Evolutionary conservation across 2,888 invertebrate genomes (phyloP).

Genomic region (Athripsodes cinereus): DNA sequence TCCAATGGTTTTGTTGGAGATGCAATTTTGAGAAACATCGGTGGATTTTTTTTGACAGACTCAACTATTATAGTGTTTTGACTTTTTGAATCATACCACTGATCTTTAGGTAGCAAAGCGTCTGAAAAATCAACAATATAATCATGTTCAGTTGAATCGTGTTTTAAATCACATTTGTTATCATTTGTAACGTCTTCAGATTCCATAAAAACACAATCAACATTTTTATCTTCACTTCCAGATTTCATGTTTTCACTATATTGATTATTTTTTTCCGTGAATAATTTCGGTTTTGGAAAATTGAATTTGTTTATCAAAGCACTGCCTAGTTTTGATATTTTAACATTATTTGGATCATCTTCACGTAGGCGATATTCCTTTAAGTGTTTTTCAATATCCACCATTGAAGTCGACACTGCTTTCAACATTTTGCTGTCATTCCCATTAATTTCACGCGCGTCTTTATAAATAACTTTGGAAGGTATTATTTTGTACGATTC

Average conservation of each 20-base stretch:
- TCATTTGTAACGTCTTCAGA: not conserved
- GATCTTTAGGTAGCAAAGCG: not conserved
- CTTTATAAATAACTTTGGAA: too few relatives aligned
- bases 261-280: not conserved
- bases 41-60: too few relatives aligned
- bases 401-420: too few relatives aligned
- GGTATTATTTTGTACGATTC: too few relatives aligned
- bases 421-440: too few relatives aligned
- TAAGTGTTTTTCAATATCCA: not conserved
- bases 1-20: not conserved
- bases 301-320: not conserved
- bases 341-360: not conserved
- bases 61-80: too few relatives aligned
- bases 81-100: not conserved
- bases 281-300: not conserved
- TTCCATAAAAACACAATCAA: too few relatives aligned
- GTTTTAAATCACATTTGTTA: not conserved
- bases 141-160: not conserved
- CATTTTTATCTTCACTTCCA: not conserved
- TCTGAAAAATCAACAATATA: not conserved
- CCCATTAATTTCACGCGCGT: too few relatives aligned
- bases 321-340: not conserved
- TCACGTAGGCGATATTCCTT: not conserved
- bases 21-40: too few relatives aligned
- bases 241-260: not conserved